A percentile compares a stretch with the other conserved stretches of the same genome.
Conservation (phyloP, 1,140 invertebrate species). For the Drosophila gunungcola region DNA sequence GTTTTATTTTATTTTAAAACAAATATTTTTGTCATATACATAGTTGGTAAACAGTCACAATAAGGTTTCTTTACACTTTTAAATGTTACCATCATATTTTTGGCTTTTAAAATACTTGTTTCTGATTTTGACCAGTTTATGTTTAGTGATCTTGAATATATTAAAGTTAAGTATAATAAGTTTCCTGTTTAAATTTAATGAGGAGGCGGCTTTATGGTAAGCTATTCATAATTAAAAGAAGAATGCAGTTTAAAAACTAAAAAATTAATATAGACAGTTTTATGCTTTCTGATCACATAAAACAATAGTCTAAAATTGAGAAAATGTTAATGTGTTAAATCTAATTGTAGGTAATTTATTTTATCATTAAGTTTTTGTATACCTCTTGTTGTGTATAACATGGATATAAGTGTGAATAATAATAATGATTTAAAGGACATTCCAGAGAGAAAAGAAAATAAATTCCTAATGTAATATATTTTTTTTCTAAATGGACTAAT, state of each 20-base stretch:
- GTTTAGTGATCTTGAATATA: background rate
- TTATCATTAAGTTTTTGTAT: too few species aligned
- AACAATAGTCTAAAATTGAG: too few species aligned
- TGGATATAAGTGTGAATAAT: too few species aligned
- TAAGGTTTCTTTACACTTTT: background rate
- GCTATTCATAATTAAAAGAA: background rate
- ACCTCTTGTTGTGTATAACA: too few species aligned
- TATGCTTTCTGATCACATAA: background rate
- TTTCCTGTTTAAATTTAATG: background rate
- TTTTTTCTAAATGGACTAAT: background rate
- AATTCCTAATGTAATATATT: background rate
- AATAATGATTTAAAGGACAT: background rate
- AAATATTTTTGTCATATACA: background rate
- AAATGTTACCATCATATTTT: too few species aligned
- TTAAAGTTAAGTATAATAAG: background rate
- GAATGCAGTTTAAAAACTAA: background rate
- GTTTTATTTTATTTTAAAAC: background rate
- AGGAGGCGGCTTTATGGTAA: background rate
- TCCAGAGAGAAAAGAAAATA: background rate
- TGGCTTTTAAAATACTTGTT: background rate
- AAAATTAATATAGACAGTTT: background rate
- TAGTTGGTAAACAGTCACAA: background rate
- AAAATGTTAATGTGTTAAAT: too few species aligned
- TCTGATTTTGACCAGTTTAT: background rate
- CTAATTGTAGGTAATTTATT: too few species aligned